phyloP scores from a whole-genome alignment of 1,140 invertebrate genomes.

The Drosophila lacteicornis region DNA sequence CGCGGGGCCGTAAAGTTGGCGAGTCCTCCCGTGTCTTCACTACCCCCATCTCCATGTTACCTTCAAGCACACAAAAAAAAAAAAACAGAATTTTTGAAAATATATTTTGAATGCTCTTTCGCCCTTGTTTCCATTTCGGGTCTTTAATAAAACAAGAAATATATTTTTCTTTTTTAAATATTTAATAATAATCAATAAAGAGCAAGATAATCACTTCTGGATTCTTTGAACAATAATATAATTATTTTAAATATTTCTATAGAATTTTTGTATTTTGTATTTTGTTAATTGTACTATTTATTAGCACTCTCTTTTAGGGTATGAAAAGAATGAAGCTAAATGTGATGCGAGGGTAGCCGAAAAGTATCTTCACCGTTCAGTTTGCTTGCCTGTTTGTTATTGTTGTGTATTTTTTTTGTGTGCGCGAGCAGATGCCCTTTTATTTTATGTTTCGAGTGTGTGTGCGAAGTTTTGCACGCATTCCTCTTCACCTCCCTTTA shows the following conservation, averaged over 20 bases:
- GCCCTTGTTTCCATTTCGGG: no score
- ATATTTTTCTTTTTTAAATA: background rate
- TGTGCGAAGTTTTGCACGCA: conserved; percentile 54
- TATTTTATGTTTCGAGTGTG: conserved; percentile 46
- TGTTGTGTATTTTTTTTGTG: conserved; percentile 44
- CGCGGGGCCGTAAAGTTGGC: conserved; percentile 71
- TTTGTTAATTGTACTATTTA: conserved; percentile 11
- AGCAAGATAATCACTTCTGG: background rate
- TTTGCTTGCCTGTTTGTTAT: conserved; percentile 47
- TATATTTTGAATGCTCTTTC: conserved; percentile 6
- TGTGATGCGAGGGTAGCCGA: conserved; percentile 63
- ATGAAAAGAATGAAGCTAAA: conserved; percentile 17
- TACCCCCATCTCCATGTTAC: background rate
- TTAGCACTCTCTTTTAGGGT: background rate
- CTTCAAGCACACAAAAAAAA: conserved; percentile 14
- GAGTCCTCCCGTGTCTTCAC: conserved; percentile 8
- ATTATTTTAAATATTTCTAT: conserved; percentile 9
- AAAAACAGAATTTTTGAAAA: background rate
- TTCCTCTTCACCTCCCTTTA: conserved; percentile 15
- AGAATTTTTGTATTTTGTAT: background rate
- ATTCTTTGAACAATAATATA: background rate
- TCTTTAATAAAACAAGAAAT: background rate
- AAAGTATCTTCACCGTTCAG: conserved; percentile 60
- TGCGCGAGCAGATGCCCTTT: conserved; percentile 65
- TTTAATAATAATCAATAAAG: background rate